phyloP scores from a whole-genome alignment of 2,888 invertebrate species.

The Carabus problematicus region DNA sequence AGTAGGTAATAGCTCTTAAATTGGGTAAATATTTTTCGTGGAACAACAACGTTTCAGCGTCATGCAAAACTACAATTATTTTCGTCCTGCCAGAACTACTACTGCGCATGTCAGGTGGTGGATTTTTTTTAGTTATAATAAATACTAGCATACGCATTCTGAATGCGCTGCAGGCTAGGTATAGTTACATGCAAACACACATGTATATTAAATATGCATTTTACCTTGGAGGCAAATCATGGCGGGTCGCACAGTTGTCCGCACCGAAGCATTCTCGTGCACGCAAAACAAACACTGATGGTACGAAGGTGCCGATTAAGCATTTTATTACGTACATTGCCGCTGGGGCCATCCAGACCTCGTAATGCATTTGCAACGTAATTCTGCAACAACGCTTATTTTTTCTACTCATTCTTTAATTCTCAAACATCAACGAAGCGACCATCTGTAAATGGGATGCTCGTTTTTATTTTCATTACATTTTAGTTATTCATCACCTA shows the following conservation, averaged over 20 bases:
- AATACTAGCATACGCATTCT: not conserved
- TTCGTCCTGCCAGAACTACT: not conserved
- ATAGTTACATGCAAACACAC: not conserved
- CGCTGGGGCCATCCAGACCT: not conserved
- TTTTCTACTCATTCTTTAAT: not conserved
- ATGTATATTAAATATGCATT: slow-evolving; percentile 30
- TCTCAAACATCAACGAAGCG: no score
- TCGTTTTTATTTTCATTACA: not conserved
- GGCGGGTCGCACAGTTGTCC: not conserved
- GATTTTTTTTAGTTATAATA: slow-evolving; percentile 1
- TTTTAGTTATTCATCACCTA: not conserved
- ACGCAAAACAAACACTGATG: slow-evolving; percentile 35
- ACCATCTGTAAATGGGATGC: not conserved
- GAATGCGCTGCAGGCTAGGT: not conserved
- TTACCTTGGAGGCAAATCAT: slow-evolving; percentile 17
- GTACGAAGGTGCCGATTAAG: slow-evolving; percentile 32
- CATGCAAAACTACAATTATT: not conserved
- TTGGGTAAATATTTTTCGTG: no score
- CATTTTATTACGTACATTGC: slow-evolving; percentile 2
- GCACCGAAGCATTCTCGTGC: not conserved
- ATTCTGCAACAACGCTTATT: not conserved
- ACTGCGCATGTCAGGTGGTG: not conserved
- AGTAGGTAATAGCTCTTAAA: no score
- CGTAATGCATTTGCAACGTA: not conserved
- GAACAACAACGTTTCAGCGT: not conserved